Percentiles rank a stretch among this genome's conserved stretches.
Evolutionary conservation across 2,888 invertebrate genomes (phyloP).

Genomic region (Microctonus brassicae): DNA sequence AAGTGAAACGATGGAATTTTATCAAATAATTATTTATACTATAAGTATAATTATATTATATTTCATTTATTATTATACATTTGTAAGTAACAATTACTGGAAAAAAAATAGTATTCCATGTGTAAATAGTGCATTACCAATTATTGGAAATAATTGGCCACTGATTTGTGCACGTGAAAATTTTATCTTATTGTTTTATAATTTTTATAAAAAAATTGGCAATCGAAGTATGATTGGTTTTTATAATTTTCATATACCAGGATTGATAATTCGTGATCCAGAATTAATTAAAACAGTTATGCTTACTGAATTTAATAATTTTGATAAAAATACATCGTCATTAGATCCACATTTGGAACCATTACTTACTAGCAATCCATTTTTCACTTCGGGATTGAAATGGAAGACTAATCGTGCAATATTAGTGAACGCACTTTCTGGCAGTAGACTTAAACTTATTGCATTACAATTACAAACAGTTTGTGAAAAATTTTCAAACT

Average conservation of each 20-base stretch:
- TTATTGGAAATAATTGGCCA: slow-evolving; percentile 49
- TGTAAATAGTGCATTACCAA: slow-evolving; percentile 37
- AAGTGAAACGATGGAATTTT: background rate
- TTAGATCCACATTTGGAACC: slow-evolving; percentile 49
- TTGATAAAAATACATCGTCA: slow-evolving; percentile 46
- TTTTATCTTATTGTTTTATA: slow-evolving; percentile 28
- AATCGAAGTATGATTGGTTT: slow-evolving; percentile 53
- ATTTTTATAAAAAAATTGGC: slow-evolving; percentile 42
- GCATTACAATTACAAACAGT: slow-evolving; percentile 38
- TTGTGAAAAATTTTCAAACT: slow-evolving; percentile 48
- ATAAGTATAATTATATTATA: background rate
- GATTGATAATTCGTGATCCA: slow-evolving; percentile 53
- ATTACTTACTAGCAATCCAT: slow-evolving; percentile 54
- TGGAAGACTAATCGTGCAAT: slow-evolving; percentile 50
- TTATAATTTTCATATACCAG: slow-evolving; percentile 46
- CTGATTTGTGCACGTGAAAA: slow-evolving; percentile 24
- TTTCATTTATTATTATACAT: background rate
- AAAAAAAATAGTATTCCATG: slow-evolving; percentile 42
- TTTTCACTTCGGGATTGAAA: slow-evolving; percentile 48
- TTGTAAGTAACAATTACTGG: slow-evolving; percentile 43
- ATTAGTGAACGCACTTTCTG: slow-evolving; percentile 35
- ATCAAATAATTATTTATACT: background rate
- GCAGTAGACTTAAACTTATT: slow-evolving; percentile 47
- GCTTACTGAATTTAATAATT: slow-evolving; percentile 53
- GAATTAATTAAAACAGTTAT: slow-evolving; percentile 54